Percentiles rank a stretch among this genome's conserved stretches.
Evolutionary conservation across 2,797 vertebrate species (phyloP).

Genomic region (Molossus molossus): DNA sequence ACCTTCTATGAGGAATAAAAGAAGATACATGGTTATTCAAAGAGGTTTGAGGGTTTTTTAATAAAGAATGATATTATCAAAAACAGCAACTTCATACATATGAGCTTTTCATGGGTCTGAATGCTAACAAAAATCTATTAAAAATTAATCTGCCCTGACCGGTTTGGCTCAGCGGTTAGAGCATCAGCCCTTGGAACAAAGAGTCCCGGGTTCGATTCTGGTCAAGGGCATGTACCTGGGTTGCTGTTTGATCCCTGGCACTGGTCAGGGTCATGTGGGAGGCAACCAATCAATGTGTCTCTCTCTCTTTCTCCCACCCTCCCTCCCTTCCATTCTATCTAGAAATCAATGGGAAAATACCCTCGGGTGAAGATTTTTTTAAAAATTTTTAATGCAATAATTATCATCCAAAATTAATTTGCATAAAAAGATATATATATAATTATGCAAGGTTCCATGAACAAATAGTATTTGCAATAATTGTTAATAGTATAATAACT

Average conservation of each 20-base stretch:
- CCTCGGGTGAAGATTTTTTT: no score
- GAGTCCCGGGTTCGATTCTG: no score
- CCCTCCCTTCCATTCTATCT: no score
- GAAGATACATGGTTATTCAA: slow-evolving; percentile 16
- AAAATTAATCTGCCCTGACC: neutral
- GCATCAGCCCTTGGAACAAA: no score
- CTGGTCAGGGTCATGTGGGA: no score
- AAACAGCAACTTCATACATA: neutral
- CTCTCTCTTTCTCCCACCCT: no score
- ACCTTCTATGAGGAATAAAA: slow-evolving; percentile 41
- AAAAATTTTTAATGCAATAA: neutral
- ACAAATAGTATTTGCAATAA: slow-evolving; percentile 35
- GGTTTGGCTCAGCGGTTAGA: no score
- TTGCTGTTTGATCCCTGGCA: no score
- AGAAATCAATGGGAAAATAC: no score
- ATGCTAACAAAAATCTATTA: slow-evolving; percentile 16
- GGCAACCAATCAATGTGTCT: no score
- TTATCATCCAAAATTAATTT: slow-evolving; percentile 29
- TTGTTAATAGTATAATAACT: slow-evolving; percentile 25
- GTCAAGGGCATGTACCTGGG: no score
- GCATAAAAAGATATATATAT: slow-evolving; percentile 48
- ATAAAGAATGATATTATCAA: slow-evolving; percentile 55
- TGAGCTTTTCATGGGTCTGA: neutral
- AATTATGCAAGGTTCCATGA: neutral
- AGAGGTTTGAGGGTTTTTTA: neutral